phyloP scores from a whole-genome alignment of 1,140 invertebrate genomes.

The Sycophila sp. region DNA sequence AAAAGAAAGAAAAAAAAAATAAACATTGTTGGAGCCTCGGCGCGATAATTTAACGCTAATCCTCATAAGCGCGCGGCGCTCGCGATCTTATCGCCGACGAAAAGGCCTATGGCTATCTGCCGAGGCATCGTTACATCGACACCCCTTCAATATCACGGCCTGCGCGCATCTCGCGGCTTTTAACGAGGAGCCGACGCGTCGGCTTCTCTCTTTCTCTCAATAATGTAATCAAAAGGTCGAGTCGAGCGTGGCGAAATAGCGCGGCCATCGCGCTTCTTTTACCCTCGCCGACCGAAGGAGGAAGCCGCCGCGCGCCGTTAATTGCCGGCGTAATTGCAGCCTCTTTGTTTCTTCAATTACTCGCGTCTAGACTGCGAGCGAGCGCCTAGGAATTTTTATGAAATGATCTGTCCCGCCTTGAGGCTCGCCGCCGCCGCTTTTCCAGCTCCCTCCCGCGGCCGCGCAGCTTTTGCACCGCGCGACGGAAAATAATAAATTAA shows the following conservation, averaged over 20 bases:
- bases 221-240: background rate
- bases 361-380: slow-evolving; percentile 46
- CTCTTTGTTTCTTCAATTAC: slow-evolving; percentile 63
- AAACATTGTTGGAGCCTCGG: too few relatives aligned
- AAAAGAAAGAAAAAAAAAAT: too few relatives aligned
- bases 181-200: too few relatives aligned
- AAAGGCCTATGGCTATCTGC: too few relatives aligned
- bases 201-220: too few relatives aligned
- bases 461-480: background rate
- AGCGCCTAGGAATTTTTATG: slow-evolving; percentile 51
- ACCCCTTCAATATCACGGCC: too few relatives aligned
- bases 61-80: too few relatives aligned
- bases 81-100: too few relatives aligned
- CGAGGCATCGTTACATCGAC: too few relatives aligned
- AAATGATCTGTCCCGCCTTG: slow-evolving; percentile 43
- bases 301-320: slow-evolving; percentile 40
- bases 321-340: slow-evolving; percentile 56
- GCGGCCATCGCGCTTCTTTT: slow-evolving; percentile 44
- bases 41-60: too few relatives aligned
- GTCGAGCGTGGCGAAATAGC: background rate
- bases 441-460: slow-evolving; percentile 18
- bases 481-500: slow-evolving; percentile 36
- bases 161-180: too few relatives aligned
- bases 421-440: slow-evolving; percentile 15
- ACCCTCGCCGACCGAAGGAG: too few relatives aligned